Base-by-base conservation (phyloP, 2,113 vertebrate species). In the Indri indri region DNA sequence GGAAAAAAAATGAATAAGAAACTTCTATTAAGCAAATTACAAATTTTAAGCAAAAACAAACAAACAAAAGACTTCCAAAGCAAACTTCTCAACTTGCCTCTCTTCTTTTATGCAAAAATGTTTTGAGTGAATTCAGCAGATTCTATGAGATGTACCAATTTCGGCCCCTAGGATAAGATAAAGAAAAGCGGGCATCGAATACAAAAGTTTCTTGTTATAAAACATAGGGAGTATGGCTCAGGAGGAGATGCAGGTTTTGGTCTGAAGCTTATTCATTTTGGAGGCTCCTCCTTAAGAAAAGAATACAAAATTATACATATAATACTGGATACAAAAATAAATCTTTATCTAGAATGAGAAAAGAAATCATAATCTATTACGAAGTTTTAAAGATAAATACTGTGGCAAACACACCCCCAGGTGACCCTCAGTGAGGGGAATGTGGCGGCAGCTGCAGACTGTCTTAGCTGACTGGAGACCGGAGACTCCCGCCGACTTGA, bases 1-100 rank as follows among this genome's bases (percentile, higher is more conserved):
- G 11, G n/a, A n/a, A 30, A 32, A 88, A 37, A 80, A 71, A 40
- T 80, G 17, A 52, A 47, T 5, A 34, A 61, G 20, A 12, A 65
- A 32, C 27, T 73, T 77, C 45, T 27, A 42, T 34, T 54, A 84
- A 79, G 42, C 17, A 95, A 83, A 50, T 37, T 79, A 70, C 47
- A 96, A 25, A n/a, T 88, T 45, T 27, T 65, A 74, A 73, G 30
- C 16, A 96, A 82, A 94, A 86, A 77, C n/a, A 85, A 70, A 40
- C 37, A 30, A 70, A 40, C 37, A 47, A 59, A 63, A 93, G 40
- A 90, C 12, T 61, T 83, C 5, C 52, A 76, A 52, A 76, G 73
- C 34, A 70, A 34, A 81, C 6, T 32, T 77, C 47, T 34, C 88
- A 82, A 83, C 32, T 25, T 90, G 61, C 34, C 40, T 70, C 68